These are phyloP conservation scores for Enteromius thamalakanensis DNA, from an alignment of 2,797 vertebrate species.

Conservation along the genomic window DNA sequence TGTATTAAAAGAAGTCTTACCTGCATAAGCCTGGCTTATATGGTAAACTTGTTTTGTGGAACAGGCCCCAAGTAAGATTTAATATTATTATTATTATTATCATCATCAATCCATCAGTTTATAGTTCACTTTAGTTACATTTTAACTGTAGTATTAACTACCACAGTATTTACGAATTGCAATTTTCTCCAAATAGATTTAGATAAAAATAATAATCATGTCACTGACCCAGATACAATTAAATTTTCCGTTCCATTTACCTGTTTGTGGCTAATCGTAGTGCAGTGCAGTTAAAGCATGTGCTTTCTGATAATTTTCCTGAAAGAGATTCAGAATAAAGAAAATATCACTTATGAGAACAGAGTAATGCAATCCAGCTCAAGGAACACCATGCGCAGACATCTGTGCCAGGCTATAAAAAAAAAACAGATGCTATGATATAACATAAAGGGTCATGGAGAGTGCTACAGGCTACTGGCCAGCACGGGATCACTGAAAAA, in stretches of 20 bases:
- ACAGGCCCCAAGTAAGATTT: neutral
- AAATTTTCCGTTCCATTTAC: slow-evolving; percentile 70
- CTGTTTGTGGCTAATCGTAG: slow-evolving; percentile 77
- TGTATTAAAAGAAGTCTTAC: too few relatives aligned
- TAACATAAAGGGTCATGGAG: slow-evolving; percentile 1
- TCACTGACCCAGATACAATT: neutral
- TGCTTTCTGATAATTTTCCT: slow-evolving; percentile 81
- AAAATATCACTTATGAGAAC: neutral
- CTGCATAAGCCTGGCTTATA: too few relatives aligned
- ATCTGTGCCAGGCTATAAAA: neutral
- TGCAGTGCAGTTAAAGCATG: slow-evolving; percentile 82
- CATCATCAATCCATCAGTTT: neutral
- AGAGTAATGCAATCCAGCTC: neutral
- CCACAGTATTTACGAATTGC: neutral
- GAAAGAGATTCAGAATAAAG: slow-evolving; percentile 27
- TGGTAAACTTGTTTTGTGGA: too few relatives aligned
- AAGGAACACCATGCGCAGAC: neutral
- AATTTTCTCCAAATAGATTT: neutral
- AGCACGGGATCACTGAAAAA: neutral
- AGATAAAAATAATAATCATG: neutral
- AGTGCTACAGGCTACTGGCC: slow-evolving; percentile 5
- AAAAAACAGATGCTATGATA: neutral
- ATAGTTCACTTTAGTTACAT: neutral
- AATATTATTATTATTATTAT: neutral
- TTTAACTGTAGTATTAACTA: too few relatives aligned